These are phyloP conservation scores for Spodoptera littoralis DNA, from an alignment of 2,888 invertebrate genomes.

Conservation along the genomic window DNA sequence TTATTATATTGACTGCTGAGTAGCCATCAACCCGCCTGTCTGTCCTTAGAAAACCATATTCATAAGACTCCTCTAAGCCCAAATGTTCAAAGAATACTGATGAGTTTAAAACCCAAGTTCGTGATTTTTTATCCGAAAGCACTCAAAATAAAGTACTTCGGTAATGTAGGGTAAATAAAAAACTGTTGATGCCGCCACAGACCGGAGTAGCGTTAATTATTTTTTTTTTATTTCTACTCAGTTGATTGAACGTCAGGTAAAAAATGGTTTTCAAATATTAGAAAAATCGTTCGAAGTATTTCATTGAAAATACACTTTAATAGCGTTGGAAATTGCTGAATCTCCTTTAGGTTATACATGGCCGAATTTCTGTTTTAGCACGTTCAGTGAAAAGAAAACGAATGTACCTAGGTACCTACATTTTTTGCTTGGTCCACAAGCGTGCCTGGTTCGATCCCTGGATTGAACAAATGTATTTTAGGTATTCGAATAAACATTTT, in stretches of 20 bases:
- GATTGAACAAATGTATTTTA: too few species aligned
- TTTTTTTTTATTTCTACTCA: conserved; percentile 15
- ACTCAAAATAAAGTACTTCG: neutral
- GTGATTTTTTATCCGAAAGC: conserved; percentile 7
- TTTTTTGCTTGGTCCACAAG: too few species aligned
- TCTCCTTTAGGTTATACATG: conserved; percentile 6
- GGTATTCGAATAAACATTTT: too few species aligned
- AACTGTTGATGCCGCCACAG: neutral
- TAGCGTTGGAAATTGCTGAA: conserved; percentile 13
- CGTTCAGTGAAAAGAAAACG: conserved; percentile 15
- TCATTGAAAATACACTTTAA: conserved; percentile 13
- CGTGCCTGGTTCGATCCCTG: too few species aligned
- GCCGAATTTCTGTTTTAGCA: conserved; percentile 6
- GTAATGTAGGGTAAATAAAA: neutral
- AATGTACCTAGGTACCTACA: neutral
- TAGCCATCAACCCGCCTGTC: conserved; percentile 16
- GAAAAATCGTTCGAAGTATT: conserved; percentile 7
- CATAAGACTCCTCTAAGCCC: conserved; percentile 18
- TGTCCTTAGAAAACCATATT: conserved; percentile 20
- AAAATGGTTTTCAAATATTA: conserved; percentile 12
- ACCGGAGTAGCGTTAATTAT: conserved; percentile 10
- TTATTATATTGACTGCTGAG: conserved; percentile 36
- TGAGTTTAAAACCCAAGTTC: neutral
- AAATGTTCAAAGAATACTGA: conserved; percentile 19
- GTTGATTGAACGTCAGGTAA: conserved; percentile 15